Evolutionary conservation across 2,797 vertebrate genomes (phyloP).

Genomic region (Loriculus beryllinus): DNA sequence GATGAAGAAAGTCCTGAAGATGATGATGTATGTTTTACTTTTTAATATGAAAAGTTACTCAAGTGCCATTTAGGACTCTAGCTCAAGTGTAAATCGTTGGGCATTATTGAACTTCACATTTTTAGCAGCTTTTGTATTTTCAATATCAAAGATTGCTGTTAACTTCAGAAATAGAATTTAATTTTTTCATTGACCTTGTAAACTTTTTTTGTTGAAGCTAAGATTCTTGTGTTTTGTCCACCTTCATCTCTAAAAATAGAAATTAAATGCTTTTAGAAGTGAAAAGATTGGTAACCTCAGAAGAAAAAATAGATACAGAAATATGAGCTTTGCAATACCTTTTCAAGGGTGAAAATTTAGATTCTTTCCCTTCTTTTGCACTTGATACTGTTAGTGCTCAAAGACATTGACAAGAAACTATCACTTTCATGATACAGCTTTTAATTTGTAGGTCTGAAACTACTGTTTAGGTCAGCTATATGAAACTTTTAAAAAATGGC

Average conservation of each 20-base stretch:
- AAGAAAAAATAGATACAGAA: neutral
- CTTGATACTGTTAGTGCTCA: neutral
- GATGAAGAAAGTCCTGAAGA: conserved; percentile 87
- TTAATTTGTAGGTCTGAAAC: neutral
- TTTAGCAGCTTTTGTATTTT: neutral
- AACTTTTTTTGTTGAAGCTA: neutral
- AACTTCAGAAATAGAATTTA: neutral
- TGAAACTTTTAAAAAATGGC: accelerated
- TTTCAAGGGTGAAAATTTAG: neutral
- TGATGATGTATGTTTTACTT: conserved; percentile 73
- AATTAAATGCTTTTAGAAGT: neutral
- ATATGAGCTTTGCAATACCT: neutral
- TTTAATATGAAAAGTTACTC: neutral
- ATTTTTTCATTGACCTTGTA: neutral
- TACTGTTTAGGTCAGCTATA: neutral
- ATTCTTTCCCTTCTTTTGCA: neutral
- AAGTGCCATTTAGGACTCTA: neutral
- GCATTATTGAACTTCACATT: neutral
- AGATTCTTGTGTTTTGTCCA: neutral
- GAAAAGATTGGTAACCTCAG: neutral
- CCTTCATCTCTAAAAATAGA: neutral
- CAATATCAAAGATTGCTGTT: neutral
- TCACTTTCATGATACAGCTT: neutral
- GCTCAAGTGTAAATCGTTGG: neutral
- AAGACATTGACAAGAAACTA: neutral